Percentiles rank a stretch among this genome's conserved stretches.
Evolutionary conservation across 1,140 invertebrate species (phyloP).

Genomic region (Panagrolaimus sp.): DNA sequence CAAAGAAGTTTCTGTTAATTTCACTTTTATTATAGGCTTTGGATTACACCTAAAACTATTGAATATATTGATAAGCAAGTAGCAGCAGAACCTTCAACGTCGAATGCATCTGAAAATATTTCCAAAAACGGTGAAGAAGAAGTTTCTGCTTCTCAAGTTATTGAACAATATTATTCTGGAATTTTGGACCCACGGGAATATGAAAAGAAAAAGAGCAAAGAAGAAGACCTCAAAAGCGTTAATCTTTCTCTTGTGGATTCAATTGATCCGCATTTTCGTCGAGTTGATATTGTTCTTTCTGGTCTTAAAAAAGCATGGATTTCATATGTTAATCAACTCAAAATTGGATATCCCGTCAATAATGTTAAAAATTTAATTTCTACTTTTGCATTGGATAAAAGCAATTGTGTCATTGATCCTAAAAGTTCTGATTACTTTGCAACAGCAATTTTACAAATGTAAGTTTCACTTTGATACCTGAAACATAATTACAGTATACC

Average conservation of each 20-base stretch:
- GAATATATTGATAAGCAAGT: too few relatives aligned
- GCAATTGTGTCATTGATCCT: neutral
- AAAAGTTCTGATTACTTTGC: neutral
- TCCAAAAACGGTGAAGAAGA: too few relatives aligned
- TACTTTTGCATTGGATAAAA: neutral
- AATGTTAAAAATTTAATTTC: slow-evolving; percentile 1
- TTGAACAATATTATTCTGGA: neutral
- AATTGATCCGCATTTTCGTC: neutral
- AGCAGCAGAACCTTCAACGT: too few relatives aligned
- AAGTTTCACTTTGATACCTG: neutral
- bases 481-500: neutral
- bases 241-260: neutral
- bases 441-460: neutral
- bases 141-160: too few relatives aligned
- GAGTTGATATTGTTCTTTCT: slow-evolving; percentile 5
- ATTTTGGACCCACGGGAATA: neutral
- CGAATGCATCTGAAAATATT: too few relatives aligned
- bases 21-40: too few relatives aligned
- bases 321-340: neutral
- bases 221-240: neutral
- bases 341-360: neutral
- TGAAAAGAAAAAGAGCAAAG: neutral
- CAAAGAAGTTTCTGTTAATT: too few relatives aligned
- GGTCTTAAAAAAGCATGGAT: slow-evolving; percentile 1
- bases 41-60: too few relatives aligned